phyloP scores from a whole-genome alignment of 1,140 invertebrate species.

The Drosophila tsacasi region DNA sequence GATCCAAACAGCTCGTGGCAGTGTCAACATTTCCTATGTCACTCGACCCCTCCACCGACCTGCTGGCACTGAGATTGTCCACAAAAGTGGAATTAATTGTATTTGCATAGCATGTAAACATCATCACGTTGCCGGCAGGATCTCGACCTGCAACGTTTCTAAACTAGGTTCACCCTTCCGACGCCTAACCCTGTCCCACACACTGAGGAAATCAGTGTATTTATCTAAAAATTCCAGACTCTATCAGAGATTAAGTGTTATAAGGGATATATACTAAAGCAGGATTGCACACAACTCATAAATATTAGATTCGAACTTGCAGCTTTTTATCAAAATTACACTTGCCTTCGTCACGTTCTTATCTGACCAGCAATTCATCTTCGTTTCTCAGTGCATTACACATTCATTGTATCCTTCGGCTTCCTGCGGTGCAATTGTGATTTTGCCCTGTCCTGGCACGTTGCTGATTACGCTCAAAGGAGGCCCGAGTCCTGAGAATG shows the following conservation, averaged over 20 bases:
- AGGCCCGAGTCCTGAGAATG: constrained; percentile 16
- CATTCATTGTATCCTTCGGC: constrained; percentile 74
- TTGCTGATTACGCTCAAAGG: constrained; percentile 71
- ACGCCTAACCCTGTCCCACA: constrained; percentile 8
- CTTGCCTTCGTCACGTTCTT: background rate
- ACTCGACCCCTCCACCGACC: constrained; percentile 30
- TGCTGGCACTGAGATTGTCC: constrained; percentile 65
- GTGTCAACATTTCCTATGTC: constrained; percentile 66
- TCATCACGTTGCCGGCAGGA: constrained; percentile 72
- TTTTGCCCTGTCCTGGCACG: constrained; percentile 63
- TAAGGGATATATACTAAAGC: background rate
- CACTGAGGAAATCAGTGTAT: constrained; percentile 10
- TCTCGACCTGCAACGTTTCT: constrained; percentile 45
- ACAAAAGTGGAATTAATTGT: constrained; percentile 82
- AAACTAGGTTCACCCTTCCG: constrained; percentile 37
- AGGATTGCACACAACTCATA: background rate
- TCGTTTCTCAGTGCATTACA: constrained; percentile 24
- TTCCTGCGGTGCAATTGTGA: constrained; percentile 69
- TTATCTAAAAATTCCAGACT: background rate
- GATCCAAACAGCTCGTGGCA: constrained; percentile 44
- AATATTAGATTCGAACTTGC: background rate
- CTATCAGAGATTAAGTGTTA: fast-evolving
- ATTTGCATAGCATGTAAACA: constrained; percentile 82
- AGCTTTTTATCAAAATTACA: no score
- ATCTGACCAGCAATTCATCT: background rate